Evolutionary conservation across 2,113 vertebrate genomes (phyloP).

Genomic region (Neolamprologus hecqui): DNA sequence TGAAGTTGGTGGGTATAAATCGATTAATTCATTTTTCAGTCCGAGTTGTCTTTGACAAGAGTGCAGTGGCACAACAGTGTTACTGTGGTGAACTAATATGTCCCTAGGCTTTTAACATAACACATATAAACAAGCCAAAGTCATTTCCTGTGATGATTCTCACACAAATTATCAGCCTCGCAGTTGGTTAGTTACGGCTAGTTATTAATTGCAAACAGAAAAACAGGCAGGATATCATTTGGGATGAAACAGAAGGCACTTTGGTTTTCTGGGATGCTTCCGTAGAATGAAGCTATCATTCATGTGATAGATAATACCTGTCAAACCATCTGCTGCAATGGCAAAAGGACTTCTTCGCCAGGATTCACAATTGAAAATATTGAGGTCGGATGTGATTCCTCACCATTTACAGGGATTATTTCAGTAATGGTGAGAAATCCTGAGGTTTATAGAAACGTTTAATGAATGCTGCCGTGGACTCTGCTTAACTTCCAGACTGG

Average conservation of each 20-base stretch:
- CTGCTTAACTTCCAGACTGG: background rate
- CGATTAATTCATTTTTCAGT: background rate
- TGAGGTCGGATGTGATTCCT: background rate
- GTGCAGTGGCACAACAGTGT: background rate
- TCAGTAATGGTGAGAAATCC: background rate
- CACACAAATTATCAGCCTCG: background rate
- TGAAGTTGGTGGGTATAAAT: background rate
- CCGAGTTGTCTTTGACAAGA: background rate
- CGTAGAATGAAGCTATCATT: background rate
- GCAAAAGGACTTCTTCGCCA: background rate
- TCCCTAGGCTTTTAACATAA: background rate
- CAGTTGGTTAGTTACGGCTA: background rate
- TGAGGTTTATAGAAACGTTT: background rate
- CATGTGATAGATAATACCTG: background rate
- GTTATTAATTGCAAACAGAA: background rate
- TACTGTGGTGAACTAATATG: background rate
- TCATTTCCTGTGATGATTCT: background rate
- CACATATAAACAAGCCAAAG: background rate
- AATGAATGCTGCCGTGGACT: background rate
- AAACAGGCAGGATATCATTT: background rate
- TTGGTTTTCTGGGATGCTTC: background rate
- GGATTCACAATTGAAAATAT: background rate
- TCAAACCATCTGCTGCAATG: background rate
- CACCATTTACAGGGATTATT: background rate
- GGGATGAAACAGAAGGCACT: background rate